Conservation (phyloP, 2,797 vertebrate genomes). For the Denticeps clupeoides region DNA sequence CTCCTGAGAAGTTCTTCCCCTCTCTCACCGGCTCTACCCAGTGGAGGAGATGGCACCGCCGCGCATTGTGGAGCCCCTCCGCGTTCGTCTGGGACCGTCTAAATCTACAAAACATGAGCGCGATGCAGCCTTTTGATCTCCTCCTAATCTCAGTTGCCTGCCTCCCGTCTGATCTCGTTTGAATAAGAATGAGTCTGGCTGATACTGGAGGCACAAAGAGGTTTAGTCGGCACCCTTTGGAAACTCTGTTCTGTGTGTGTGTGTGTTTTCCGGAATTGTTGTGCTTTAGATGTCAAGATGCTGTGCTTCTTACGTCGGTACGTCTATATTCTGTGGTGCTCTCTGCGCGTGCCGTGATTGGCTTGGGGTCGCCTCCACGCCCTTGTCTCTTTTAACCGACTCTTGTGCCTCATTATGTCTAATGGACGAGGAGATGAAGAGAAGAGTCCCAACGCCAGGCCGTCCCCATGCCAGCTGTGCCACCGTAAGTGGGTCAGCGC, state of each 20-base stretch:
- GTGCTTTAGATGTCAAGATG: background rate
- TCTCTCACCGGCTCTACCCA: no score
- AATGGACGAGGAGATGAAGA: no score
- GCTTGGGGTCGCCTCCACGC: no score
- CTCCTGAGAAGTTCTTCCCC: no score
- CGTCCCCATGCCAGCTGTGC: background rate
- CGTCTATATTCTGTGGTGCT: background rate
- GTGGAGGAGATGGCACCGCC: conserved; percentile 43
- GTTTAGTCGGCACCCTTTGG: conserved; percentile 43
- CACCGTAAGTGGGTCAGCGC: background rate
- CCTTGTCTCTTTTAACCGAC: no score
- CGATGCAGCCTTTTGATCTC: conserved; percentile 62
- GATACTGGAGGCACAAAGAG: conserved; percentile 62
- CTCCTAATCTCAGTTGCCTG: conserved; percentile 66
- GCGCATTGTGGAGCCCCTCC: conserved; percentile 43
- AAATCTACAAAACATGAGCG: conserved; percentile 60
- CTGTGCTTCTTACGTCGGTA: background rate
- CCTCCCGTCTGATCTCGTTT: conserved; percentile 66
- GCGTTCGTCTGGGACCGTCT: conserved; percentile 38
- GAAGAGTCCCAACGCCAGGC: background rate
- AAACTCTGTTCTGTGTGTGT: background rate
- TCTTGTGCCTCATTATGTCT: no score
- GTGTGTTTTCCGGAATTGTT: background rate
- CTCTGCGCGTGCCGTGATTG: no score
- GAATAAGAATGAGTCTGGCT: conserved; percentile 63